Conservation (phyloP, 2,888 invertebrate species). For the Apamea epomidion region DNA sequence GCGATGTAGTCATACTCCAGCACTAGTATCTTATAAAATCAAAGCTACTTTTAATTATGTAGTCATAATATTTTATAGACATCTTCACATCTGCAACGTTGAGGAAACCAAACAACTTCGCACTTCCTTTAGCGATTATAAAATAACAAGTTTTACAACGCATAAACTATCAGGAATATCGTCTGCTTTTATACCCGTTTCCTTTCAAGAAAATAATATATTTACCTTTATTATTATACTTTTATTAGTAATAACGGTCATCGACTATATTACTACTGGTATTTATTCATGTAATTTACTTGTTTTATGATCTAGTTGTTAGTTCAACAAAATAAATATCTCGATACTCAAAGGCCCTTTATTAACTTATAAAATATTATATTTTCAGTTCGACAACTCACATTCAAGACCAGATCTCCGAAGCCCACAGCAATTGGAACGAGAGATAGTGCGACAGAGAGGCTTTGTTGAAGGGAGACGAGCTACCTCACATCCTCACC, state of each 20-base stretch:
- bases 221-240: conserved; percentile 20
- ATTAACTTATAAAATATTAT: conserved; percentile 1
- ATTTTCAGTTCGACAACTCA: conserved; percentile 84
- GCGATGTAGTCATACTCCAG: conserved; percentile 15
- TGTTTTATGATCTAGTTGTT: conserved; percentile 3
- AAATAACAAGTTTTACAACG: conserved; percentile 60
- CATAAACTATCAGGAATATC: conserved; percentile 30
- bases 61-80: conserved; percentile 44
- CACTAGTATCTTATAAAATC: conserved; percentile 22
- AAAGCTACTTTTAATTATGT: conserved; percentile 25
- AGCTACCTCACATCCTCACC: conserved; percentile 92
- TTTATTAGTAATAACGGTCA: conserved; percentile 35
- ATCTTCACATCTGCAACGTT: conserved; percentile 41
- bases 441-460: conserved; percentile 90
- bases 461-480: conserved; percentile 90
- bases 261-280: conserved; percentile 19
- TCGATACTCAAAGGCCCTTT: background rate
- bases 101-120: conserved; percentile 64
- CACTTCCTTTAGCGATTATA: conserved; percentile 60
- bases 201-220: conserved; percentile 44
- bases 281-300: conserved; percentile 3
- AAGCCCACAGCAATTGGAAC: conserved; percentile 92
- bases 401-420: conserved; percentile 88
- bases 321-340: background rate
- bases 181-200: conserved; percentile 40